A percentile compares a stretch with the other conserved stretches of the same genome.
Evolutionary conservation across 2,888 invertebrate species (phyloP).

Genomic region (Eristalis intricaria): DNA sequence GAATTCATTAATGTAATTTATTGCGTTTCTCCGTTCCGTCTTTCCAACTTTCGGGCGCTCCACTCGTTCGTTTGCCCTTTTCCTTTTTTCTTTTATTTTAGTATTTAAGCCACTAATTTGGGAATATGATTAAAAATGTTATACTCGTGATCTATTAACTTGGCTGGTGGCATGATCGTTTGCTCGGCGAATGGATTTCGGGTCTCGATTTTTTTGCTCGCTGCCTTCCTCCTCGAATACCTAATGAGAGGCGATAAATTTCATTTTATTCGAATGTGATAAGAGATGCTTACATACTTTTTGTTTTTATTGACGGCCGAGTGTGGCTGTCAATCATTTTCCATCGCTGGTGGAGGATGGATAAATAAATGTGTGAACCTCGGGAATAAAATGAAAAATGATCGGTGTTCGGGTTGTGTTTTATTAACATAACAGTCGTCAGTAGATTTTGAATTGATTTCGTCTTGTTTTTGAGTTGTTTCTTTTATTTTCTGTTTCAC

Average conservation of each 20-base stretch:
- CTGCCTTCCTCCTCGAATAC: slow-evolving; percentile 30
- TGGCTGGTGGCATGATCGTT: slow-evolving; percentile 52
- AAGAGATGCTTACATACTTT: slow-evolving; percentile 5
- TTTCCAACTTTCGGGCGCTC: neutral
- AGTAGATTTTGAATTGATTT: slow-evolving; percentile 14
- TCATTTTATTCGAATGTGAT: slow-evolving; percentile 62
- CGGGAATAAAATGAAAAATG: slow-evolving; percentile 49
- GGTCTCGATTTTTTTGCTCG: neutral
- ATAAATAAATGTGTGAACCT: slow-evolving; percentile 57
- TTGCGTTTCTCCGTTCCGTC: slow-evolving; percentile 52
- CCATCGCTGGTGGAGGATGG: neutral
- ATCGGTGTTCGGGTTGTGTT: slow-evolving; percentile 6
- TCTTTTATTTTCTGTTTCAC: neutral
- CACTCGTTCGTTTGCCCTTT: slow-evolving; percentile 9
- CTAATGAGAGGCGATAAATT: slow-evolving; percentile 61
- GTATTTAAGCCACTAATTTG: slow-evolving; percentile 39
- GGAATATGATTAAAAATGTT: slow-evolving; percentile 60
- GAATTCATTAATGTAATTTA: slow-evolving; percentile 71
- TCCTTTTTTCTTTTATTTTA: slow-evolving; percentile 30
- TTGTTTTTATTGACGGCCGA: slow-evolving; percentile 14
- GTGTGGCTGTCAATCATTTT: slow-evolving; percentile 59
- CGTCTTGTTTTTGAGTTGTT: neutral
- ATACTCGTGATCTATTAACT: slow-evolving; percentile 66
- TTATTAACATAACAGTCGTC: slow-evolving; percentile 39
- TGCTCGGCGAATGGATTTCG: slow-evolving; percentile 5